Base-by-base conservation (phyloP, 2,888 invertebrate species). In the Drosophila mayaguana region DNA sequence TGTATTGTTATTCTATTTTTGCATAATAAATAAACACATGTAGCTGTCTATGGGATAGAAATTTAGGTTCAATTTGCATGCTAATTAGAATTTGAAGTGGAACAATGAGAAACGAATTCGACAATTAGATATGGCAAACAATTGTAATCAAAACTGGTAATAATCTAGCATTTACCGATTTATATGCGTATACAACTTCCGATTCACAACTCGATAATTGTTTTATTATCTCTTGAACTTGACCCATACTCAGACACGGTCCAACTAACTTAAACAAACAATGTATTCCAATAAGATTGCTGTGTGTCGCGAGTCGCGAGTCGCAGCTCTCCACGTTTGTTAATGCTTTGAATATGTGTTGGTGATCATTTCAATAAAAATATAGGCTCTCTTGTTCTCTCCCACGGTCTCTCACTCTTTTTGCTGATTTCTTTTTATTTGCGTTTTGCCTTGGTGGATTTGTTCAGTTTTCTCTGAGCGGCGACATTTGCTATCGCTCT, bases 91-190 rank as follows among this genome's bases (percentile, higher is more conserved):
- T 71, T 36, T 56, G 63, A 66, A 48, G 40, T 64, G 43, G 64
- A 68, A 83, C 87, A 80, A 80, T 83, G 60, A 51, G 43, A 68
- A 61, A 57, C 42, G 62, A 85, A 78, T 71, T 68, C 48, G 66
- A 73, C 72, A 85, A 83, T 82, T 80, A 75, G 34, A 60, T 46
- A 36, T 63, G 65, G 38, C 65, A 53, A 78, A 75, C 75, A 75
- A 72, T 72, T 61, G 80, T 38, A 77, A 80, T 43, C 48, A 38
- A 70, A 67, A 65, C 55, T 38, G 20, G 22, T 63, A 55, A 61
- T 60, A 48, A 45, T 46, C 38, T 20, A 38, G 11, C 43, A 36
- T 22, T 25, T 20, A 12, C 25, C 16, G 5, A 56, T 40, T 54
- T 66, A 36, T 55, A 25, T 20, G 36, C 53, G 43, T 42, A 54